Evolutionary conservation across 2,113 vertebrate genomes (phyloP).

Genomic region (Piprites chloris): DNA sequence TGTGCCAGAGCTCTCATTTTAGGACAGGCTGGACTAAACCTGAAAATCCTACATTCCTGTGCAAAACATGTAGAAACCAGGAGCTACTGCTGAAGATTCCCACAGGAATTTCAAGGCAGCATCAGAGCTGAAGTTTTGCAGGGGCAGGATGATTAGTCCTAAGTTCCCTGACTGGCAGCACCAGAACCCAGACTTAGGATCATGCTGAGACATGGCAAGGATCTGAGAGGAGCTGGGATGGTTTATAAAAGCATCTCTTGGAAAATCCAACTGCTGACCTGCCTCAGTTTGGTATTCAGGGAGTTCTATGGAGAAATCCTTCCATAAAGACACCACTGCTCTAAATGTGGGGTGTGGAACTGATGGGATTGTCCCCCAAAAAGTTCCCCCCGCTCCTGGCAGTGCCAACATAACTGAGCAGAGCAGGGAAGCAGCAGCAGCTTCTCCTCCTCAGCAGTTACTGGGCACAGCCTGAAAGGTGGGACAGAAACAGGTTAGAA

Average conservation of each 20-base stretch:
- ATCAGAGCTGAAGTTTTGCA: neutral
- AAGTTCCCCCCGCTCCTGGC: neutral
- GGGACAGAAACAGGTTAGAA: neutral
- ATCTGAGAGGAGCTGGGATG: neutral
- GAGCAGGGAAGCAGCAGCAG: neutral
- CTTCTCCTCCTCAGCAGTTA: neutral
- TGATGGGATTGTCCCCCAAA: neutral
- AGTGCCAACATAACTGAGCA: neutral
- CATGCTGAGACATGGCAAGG: neutral
- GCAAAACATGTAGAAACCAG: accelerated
- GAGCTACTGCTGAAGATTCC: neutral
- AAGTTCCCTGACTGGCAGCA: neutral
- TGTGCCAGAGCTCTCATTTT: neutral
- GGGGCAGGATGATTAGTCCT: neutral
- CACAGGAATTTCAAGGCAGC: neutral
- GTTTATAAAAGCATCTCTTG: neutral
- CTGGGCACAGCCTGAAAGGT: neutral
- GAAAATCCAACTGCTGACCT: neutral
- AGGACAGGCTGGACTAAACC: neutral
- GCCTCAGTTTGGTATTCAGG: neutral
- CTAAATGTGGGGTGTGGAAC: neutral
- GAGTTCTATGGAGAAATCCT: neutral
- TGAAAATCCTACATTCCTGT: neutral
- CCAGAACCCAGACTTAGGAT: neutral
- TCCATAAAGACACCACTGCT: neutral